Percentiles rank a stretch among this genome's conserved stretches.
Conservation (phyloP, 2,797 vertebrate species). For the Argentina silus region DNA sequence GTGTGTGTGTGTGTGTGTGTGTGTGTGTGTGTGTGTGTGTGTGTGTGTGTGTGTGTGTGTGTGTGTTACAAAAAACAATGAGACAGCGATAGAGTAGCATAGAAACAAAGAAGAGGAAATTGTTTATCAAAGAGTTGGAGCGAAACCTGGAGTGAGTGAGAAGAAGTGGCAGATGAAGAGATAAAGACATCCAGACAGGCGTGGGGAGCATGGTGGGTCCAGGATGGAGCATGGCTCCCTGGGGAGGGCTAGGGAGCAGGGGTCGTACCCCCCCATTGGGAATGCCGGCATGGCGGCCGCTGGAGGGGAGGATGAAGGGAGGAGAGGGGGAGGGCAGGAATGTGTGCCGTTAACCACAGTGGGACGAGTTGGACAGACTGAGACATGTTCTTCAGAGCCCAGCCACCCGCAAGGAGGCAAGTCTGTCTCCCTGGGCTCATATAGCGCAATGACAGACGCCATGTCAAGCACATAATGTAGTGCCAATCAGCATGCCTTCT, state of each 20-base stretch:
- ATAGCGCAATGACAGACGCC: neutral
- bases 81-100: neutral
- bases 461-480: neutral
- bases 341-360: slow-evolving; percentile 11
- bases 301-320: neutral
- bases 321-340: slow-evolving; percentile 13
- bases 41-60: neutral
- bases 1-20: neutral
- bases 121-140: neutral
- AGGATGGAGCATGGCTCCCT: neutral
- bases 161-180: neutral
- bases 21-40: too few species aligned
- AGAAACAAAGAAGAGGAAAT: neutral
- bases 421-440: neutral
- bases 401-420: slow-evolving; percentile 16
- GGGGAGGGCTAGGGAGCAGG: neutral
- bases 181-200: slow-evolving; percentile 21
- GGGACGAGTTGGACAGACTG: slow-evolving; percentile 15
- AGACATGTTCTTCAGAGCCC: slow-evolving; percentile 21
- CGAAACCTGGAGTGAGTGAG: neutral
- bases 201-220: neutral
- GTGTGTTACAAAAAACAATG: neutral
- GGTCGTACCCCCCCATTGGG: neutral
- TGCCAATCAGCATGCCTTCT: neutral
- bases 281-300: neutral